These are phyloP conservation scores for Alectoris magna DNA, from an alignment of 2,797 vertebrate species.

Conservation along the genomic window DNA sequence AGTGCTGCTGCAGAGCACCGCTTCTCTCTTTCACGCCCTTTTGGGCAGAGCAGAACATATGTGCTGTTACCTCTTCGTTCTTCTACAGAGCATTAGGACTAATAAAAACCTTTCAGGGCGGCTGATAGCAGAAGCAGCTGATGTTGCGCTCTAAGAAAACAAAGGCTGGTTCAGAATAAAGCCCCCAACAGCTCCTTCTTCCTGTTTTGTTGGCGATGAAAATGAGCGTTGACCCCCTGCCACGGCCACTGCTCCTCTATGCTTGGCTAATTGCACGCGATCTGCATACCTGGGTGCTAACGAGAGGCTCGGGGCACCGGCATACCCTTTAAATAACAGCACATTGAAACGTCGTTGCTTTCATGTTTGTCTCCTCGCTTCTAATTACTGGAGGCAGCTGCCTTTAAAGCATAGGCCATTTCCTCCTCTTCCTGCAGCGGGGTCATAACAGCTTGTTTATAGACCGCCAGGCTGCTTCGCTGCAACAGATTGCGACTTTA, in stretches of 20 bases:
- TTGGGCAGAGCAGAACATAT: conserved; percentile 24
- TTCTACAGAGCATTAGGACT: conserved; percentile 40
- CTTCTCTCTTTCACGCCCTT: not conserved
- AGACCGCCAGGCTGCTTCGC: not conserved
- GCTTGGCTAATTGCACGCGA: conserved; percentile 34
- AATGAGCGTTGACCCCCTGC: not conserved
- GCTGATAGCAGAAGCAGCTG: conserved; percentile 47
- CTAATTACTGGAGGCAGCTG: conserved; percentile 60
- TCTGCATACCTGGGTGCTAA: not conserved
- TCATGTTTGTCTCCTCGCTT: conserved; percentile 43
- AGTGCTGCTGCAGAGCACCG: not conserved
- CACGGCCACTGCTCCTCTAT: not conserved
- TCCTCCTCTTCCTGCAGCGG: conserved; percentile 47
- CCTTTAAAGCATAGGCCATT: conserved; percentile 68
- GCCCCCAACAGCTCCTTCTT: not conserved
- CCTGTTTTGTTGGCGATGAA: not conserved
- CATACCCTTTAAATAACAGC: conserved; percentile 50
- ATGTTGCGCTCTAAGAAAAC: conserved; percentile 2
- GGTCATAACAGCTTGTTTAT: conserved; percentile 45
- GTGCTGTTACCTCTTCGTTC: conserved; percentile 49
- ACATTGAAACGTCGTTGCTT: conserved; percentile 37
- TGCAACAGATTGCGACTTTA: conserved; percentile 59
- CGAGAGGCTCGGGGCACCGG: not conserved
- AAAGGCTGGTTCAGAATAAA: conserved; percentile 14
- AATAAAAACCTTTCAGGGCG: conserved; percentile 63